Evolutionary conservation across 2,888 invertebrate species (phyloP), one percentile per base, ranked within the genome.

Genomic region (Cantharis flavilabris): DNA sequence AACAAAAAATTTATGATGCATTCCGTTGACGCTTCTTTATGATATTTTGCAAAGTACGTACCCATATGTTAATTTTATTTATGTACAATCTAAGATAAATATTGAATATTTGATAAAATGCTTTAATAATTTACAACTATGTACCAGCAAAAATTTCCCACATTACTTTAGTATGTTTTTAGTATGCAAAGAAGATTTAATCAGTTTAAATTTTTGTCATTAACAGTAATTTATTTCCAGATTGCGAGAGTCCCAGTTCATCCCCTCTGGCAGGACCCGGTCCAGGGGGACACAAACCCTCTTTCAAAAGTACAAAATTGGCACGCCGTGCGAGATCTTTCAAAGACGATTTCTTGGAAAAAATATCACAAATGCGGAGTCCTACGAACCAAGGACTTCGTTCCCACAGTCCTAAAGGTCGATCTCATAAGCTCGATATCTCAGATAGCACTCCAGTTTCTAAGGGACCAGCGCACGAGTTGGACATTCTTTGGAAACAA

Each of bases 311-410:
- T 86, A 96, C 95, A 83, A 96, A 96, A 89, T 91, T 97, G 89
- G 96, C 96, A 77, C 91, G 96, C 82, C 92, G 97, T 82, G 97
- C 97, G 81, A 93, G 96, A 84, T 96, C 96, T 81, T 97, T 97
- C 90, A 97, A 97, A 90, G 96, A 97, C 92, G 97, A 97, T 90
- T 92, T 97, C 86, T 92, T 97, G 87, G 96, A 96, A 89, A 96
- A 96, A 89, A 93, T 97, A 88, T 95, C 95, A 83, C 94, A 96
- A 89, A 96, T 97, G 94, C 93, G 96, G 83, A 95, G 96, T 81
- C 96, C 96, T 72, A 89, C 89, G 72, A 91, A 79, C 14, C 80
- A 81, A 72, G 83, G 83, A 18, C 69, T 83, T 63, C 86, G 88
- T 63, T 86, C 88, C 30, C 86, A 88, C 76, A 90, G 87, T 87